phyloP scores from a whole-genome alignment of 2,113 vertebrate species.

The Lepisosteus oculatus region DNA sequence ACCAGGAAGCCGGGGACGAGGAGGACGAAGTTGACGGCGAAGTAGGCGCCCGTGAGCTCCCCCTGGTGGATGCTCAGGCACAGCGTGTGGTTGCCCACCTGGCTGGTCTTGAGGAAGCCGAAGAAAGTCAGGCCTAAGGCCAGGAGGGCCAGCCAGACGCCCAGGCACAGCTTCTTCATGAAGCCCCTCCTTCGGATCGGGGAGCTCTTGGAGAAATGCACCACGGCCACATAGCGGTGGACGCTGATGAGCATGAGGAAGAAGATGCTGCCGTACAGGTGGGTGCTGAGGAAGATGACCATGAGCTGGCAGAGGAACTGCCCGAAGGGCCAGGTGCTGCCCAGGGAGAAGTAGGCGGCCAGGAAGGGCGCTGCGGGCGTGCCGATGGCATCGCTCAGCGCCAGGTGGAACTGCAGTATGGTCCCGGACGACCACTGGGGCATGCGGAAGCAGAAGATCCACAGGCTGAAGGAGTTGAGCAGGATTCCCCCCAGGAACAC shows the following conservation, averaged over 20 bases:
- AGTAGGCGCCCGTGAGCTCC: conserved; percentile 33
- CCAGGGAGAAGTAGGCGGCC: conserved; percentile 46
- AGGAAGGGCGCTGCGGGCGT: conserved; percentile 51
- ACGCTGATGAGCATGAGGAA: conserved; percentile 67
- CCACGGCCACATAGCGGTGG: conserved; percentile 53
- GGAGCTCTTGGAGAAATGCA: conserved; percentile 47
- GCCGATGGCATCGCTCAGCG: conserved; percentile 55
- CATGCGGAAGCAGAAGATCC: conserved; percentile 60
- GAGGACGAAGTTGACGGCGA: conserved; percentile 47
- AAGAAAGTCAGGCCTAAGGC: conserved; percentile 42
- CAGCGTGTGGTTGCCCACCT: conserved; percentile 31
- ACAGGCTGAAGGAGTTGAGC: conserved; percentile 55
- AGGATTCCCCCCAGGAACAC: conserved; percentile 54
- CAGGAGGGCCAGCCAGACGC: conserved; percentile 51
- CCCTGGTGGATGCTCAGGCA: conserved; percentile 60
- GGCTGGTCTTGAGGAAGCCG: conserved; percentile 42
- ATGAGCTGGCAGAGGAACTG: conserved; percentile 54
- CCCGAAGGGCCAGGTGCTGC: conserved; percentile 54
- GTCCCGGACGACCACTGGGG: conserved; percentile 57
- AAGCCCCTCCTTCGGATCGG: conserved; percentile 51
- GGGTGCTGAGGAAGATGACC: conserved; percentile 50
- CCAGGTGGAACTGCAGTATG: conserved; percentile 65
- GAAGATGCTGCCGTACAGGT: conserved; percentile 59
- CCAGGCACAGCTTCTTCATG: conserved; percentile 51
- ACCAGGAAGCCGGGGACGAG: conserved; percentile 48